A percentile compares a stretch with the other conserved stretches of the same genome.
These are phyloP conservation scores for Ophion slaviceki DNA, from an alignment of 2,888 invertebrate species.

Conservation along the genomic window DNA sequence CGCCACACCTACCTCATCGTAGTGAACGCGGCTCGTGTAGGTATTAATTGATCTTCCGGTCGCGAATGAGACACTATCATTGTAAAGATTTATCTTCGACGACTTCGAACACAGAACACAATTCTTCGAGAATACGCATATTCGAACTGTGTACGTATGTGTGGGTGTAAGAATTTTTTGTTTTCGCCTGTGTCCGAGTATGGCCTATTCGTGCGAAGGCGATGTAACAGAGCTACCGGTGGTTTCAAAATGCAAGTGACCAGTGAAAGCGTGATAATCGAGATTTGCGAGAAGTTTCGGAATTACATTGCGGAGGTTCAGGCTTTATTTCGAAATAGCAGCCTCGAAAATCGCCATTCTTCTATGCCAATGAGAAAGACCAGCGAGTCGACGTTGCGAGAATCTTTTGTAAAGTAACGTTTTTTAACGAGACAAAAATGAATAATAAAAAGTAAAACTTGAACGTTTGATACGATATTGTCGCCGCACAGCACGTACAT, in stretches of 20 bases:
- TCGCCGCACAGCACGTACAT: slow-evolving; percentile 15
- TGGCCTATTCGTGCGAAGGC: slow-evolving; percentile 57
- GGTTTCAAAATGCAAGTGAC: slow-evolving; percentile 20
- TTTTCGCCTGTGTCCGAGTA: slow-evolving; percentile 39
- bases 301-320: slow-evolving; percentile 1
- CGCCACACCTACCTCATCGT: slow-evolving; percentile 66
- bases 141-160: slow-evolving; percentile 31
- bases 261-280: slow-evolving; percentile 14
- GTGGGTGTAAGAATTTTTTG: slow-evolving; percentile 25
- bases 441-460: slow-evolving; percentile 41
- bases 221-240: slow-evolving; percentile 55
- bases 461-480: slow-evolving; percentile 31
- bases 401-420: slow-evolving; percentile 56
- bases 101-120: slow-evolving; percentile 14
- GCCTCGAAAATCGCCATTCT: slow-evolving; percentile 2
- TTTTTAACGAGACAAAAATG: slow-evolving; percentile 58
- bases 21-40: slow-evolving; percentile 57
- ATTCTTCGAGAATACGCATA: slow-evolving; percentile 1
- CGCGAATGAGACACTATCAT: slow-evolving; percentile 43
- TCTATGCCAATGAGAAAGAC: slow-evolving; percentile 18
- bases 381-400: slow-evolving; percentile 27
- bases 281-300: slow-evolving; percentile 10
- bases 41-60: slow-evolving; percentile 56
- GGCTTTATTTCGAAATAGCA: neutral
- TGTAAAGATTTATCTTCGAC: slow-evolving; percentile 34